Evolutionary conservation across 2,113 vertebrate species (phyloP), one percentile per base, ranked within the genome.

Genomic region (Sapayoa aenigma): DNA sequence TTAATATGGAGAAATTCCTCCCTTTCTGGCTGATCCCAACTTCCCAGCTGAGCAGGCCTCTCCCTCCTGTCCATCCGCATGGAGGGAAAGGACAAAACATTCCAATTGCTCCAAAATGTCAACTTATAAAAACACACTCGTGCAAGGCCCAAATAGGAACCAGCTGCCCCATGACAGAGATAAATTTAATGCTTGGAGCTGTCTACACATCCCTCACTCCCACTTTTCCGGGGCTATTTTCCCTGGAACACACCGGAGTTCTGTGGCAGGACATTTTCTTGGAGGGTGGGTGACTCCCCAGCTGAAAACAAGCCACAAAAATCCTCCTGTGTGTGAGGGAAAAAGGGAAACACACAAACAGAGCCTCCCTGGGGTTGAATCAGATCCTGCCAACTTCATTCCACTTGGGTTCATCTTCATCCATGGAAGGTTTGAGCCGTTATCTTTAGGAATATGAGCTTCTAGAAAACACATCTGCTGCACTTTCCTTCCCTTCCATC

Each of bases 51-150:
- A 81, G 20, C 31, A 18, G 12, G 33, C 35, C 35, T 84, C 89
- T 91, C 69, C n/a, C 6, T 77, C 73, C 73, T 21, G 16, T 30
- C 47, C 76, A 93, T 94, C 86, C 87, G 80, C 69, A 19, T 0
- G 9, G 77, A 95, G 84, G 77, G 81, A 95, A 97, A 92, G 93
- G 81, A 94, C 93, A 65, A 85, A 95, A 93, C 74, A 47, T 92
- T 93, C 87, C 84, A 17, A 49, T 53, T 79, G 91, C 85, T 96
- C 89, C 89, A 53, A 94, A 94, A 94, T 91, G 87, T 94, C 91
- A 87, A 53, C 91, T 91, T 91, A 59, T 15, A 66, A 67, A 33
- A 75, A 81, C 89, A 93, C 77, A 69, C 5, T 17, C 30, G 5
- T 87, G 35, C 82, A 90, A 90, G 68, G 68, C 22, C 65, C 74